Evolutionary conservation across 2,888 invertebrate species (phyloP).

Genomic region (Leptopilina myrica): DNA sequence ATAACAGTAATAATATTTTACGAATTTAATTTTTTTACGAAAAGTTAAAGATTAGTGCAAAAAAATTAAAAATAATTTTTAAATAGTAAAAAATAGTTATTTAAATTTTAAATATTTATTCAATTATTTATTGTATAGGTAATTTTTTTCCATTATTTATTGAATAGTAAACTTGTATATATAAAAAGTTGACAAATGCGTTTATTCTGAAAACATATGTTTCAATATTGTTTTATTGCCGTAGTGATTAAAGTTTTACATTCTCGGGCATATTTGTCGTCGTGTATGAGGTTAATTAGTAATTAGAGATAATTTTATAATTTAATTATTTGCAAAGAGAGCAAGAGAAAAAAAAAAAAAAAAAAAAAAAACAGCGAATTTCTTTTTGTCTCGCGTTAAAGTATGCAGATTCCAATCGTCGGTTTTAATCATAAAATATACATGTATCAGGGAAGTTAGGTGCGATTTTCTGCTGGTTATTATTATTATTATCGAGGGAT

Average conservation of each 20-base stretch:
- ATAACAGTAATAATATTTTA: too few relatives aligned
- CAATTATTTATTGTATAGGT: too few relatives aligned
- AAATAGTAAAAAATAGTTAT: too few relatives aligned
- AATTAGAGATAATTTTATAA: not conserved
- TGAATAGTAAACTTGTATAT: too few relatives aligned
- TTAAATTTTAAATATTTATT: too few relatives aligned
- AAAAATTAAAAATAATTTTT: too few relatives aligned
- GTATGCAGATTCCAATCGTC: constrained; percentile 7
- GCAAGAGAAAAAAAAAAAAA: not conserved
- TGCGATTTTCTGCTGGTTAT: constrained; percentile 23
- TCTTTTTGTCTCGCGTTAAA: not conserved
- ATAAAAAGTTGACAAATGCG: too few relatives aligned
- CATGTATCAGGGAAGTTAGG: not conserved
- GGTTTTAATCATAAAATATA: not conserved
- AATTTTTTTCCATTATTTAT: too few relatives aligned
- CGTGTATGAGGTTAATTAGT: not conserved
- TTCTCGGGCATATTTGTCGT: not conserved
- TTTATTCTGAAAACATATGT: too few relatives aligned
- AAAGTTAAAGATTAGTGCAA: too few relatives aligned
- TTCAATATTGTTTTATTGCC: not conserved
- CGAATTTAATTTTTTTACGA: too few relatives aligned
- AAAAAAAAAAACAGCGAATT: not conserved
- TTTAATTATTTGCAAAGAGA: not conserved
- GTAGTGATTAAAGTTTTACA: not conserved
- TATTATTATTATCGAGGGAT: constrained; percentile 36